phyloP scores from a whole-genome alignment of 2,113 vertebrate species.

The Empidonax alnorum region DNA sequence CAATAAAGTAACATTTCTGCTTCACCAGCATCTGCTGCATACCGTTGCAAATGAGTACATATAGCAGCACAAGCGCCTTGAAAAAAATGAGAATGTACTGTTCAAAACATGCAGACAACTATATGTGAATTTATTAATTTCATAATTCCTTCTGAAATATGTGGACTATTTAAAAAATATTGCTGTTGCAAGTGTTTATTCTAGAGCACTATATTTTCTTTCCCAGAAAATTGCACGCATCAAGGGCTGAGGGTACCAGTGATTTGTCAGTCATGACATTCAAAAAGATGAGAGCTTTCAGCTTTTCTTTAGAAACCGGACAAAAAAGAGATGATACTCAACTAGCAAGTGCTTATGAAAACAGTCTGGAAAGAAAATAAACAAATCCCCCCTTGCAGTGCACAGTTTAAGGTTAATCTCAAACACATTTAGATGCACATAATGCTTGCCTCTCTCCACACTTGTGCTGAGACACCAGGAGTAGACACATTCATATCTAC shows the following conservation, averaged over 20 bases:
- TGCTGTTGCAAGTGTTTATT: background rate
- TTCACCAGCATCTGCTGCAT: background rate
- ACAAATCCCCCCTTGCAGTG: background rate
- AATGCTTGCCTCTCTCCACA: background rate
- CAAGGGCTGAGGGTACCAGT: background rate
- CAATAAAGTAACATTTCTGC: background rate
- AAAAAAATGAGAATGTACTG: background rate
- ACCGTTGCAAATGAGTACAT: background rate
- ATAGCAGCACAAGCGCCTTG: background rate
- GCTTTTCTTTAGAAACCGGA: background rate
- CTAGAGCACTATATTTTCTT: background rate
- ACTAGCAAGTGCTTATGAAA: background rate
- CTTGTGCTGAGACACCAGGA: background rate
- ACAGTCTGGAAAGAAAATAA: background rate
- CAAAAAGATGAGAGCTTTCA: background rate
- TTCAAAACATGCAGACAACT: background rate
- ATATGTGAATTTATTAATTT: slow-evolving; percentile 5
- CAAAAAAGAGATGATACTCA: background rate
- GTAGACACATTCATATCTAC: background rate
- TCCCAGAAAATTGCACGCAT: background rate
- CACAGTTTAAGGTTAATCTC: background rate
- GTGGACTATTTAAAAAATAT: background rate
- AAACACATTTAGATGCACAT: background rate
- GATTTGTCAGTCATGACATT: background rate
- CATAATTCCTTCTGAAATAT: slow-evolving; percentile 15